Evolutionary conservation across 2,888 invertebrate species (phyloP).

Genomic region (Limenitis camilla): DNA sequence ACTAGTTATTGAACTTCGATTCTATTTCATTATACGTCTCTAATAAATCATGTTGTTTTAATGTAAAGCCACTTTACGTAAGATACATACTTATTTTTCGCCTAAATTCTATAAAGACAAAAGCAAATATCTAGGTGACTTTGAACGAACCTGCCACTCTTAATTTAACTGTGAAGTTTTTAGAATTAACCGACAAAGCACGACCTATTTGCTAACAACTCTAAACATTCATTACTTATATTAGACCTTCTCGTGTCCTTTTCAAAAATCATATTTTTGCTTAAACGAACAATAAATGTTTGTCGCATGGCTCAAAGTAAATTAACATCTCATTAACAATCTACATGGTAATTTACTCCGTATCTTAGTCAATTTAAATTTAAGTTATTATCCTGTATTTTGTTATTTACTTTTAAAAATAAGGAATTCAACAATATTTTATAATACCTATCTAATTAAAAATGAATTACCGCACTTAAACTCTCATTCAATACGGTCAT

Average conservation of each 20-base stretch:
- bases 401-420: not conserved
- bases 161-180: constrained; percentile 12
- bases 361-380: not conserved
- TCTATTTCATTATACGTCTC: too few relatives aligned
- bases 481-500: too few relatives aligned
- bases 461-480: too few relatives aligned
- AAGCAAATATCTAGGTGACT: not conserved
- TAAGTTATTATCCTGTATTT: not conserved
- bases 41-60: too few relatives aligned
- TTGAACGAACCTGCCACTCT: constrained; percentile 9
- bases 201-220: not conserved
- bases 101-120: not conserved
- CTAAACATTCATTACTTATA: not conserved
- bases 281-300: constrained; percentile 3
- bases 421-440: too few relatives aligned
- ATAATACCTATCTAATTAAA: too few relatives aligned
- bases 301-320: not conserved
- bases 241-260: constrained; percentile 4
- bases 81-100: not conserved
- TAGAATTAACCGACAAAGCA: not conserved
- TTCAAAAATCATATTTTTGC: not conserved
- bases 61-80: too few relatives aligned
- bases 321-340: constrained; percentile 5
- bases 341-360: not conserved
- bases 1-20: too few relatives aligned